Evolutionary conservation across 2,113 vertebrate genomes (phyloP).

Genomic region (Lasiurus borealis): DNA sequence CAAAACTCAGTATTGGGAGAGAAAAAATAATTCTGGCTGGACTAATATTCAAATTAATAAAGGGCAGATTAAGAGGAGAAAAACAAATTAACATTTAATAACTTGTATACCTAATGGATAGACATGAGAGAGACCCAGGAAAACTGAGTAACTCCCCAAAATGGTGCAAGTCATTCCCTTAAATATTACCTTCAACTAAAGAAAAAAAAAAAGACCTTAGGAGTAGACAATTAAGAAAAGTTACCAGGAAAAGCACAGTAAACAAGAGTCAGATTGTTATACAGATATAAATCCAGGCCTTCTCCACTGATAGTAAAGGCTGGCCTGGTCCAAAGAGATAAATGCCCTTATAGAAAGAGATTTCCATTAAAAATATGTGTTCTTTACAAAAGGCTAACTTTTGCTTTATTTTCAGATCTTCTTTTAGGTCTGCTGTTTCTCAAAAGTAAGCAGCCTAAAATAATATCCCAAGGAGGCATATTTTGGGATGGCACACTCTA

Average conservation of each 20-base stretch:
- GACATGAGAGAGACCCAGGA: background rate
- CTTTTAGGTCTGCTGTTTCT: background rate
- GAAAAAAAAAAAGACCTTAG: background rate
- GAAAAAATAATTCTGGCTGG: background rate
- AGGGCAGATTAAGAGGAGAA: background rate
- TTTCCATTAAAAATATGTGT: background rate
- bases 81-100: background rate
- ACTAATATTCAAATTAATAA: background rate
- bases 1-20: background rate
- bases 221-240: background rate
- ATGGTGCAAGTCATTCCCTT: background rate
- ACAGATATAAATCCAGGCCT: background rate
- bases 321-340: background rate
- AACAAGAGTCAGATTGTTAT: background rate
- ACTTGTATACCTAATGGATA: background rate
- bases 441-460: background rate
- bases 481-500: background rate
- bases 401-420: background rate
- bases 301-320: background rate
- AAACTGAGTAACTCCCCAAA: background rate
- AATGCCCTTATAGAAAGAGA: background rate
- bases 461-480: background rate
- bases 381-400: background rate
- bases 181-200: background rate
- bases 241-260: background rate